A percentile compares a stretch with the other conserved stretches of the same genome.
phyloP scores from a whole-genome alignment of 2,888 invertebrate species.

The Augochlorella aurata region DNA sequence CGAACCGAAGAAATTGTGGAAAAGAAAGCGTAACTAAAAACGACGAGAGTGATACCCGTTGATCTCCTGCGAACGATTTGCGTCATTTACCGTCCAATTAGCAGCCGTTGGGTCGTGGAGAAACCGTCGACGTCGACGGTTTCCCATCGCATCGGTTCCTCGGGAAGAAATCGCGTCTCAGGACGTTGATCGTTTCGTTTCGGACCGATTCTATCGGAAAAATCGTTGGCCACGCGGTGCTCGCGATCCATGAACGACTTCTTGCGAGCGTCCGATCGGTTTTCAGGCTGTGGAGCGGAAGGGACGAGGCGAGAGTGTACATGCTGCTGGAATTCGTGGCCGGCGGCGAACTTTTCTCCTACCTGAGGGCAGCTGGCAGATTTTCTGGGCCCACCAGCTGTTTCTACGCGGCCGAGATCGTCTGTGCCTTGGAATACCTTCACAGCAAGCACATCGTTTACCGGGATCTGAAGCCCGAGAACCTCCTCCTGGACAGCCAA shows the following conservation, averaged over 20 bases:
- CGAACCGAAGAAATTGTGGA: conserved; percentile 27
- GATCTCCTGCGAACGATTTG: conserved; percentile 20
- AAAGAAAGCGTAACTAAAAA: conserved; percentile 51
- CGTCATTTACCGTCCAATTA: conserved; percentile 29
- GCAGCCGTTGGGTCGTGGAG: conserved; percentile 13
- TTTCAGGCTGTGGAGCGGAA: conserved; percentile 93
- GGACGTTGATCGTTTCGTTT: not conserved
- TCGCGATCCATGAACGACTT: not conserved
- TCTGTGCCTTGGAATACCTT: conserved; percentile 95
- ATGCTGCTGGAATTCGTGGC: conserved; percentile 99
- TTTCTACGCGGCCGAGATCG: conserved; percentile 97
- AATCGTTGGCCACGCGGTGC: not conserved
- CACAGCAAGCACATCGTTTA: conserved; percentile 95
- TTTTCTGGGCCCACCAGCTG: conserved; percentile 93
- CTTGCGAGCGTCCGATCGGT: not conserved
- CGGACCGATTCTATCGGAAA: not conserved
- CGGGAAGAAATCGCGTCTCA: not conserved
- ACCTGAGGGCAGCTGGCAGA: conserved; percentile 94
- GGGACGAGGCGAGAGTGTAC: conserved; percentile 95
- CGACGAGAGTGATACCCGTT: conserved; percentile 31
- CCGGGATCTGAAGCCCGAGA: conserved; percentile 96
- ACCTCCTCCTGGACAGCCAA: conserved; percentile 93
- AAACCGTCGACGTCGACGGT: conserved; percentile 20
- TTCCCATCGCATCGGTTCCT: not conserved
- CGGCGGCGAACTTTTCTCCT: conserved; percentile 98